These are phyloP conservation scores for Apolygus lucorum DNA, from an alignment of 1,140 invertebrate species.

Conservation along the genomic window DNA sequence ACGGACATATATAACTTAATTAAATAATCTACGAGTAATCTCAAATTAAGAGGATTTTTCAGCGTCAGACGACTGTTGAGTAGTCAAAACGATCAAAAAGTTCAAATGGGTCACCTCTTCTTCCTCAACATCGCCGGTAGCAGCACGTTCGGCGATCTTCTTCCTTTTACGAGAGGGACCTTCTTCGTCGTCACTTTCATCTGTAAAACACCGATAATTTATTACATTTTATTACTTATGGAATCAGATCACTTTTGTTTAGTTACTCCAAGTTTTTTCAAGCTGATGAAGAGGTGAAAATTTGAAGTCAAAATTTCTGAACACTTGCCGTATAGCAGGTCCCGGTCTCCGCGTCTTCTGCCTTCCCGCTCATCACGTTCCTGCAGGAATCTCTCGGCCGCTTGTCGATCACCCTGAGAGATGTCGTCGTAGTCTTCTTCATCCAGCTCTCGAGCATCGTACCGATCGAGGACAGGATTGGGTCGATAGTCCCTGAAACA, in stretches of 20 bases:
- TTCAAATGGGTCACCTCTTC: conserved; percentile 45
- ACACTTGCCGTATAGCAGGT: conserved; percentile 57
- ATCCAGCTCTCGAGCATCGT: conserved; percentile 67
- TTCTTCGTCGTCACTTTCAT: conserved; percentile 65
- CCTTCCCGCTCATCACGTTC: conserved; percentile 71
- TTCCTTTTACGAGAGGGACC: conserved; percentile 60
- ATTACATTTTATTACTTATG: no score
- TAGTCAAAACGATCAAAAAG: not conserved
- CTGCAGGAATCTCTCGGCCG: conserved; percentile 80
- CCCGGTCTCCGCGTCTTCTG: conserved; percentile 64
- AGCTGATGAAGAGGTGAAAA: not conserved
- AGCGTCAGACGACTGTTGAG: not conserved
- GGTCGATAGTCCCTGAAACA: conserved; percentile 82
- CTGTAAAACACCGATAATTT: conserved; percentile 37
- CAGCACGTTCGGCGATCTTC: conserved; percentile 72
- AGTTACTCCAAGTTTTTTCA: no score
- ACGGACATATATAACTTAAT: conserved; percentile 28
- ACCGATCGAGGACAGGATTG: conserved; percentile 89
- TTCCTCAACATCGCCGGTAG: conserved; percentile 66
- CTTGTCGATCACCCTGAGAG: conserved; percentile 73
- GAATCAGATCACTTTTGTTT: no score
- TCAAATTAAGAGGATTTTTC: not conserved
- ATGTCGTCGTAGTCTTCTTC: conserved; percentile 86
- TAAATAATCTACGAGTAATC: no score
- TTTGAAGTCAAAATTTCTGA: not conserved